A percentile compares a stretch with the other conserved stretches of the same genome.
Conservation (phyloP, 1,140 invertebrate genomes). For the Pseudoatta argentina region DNA sequence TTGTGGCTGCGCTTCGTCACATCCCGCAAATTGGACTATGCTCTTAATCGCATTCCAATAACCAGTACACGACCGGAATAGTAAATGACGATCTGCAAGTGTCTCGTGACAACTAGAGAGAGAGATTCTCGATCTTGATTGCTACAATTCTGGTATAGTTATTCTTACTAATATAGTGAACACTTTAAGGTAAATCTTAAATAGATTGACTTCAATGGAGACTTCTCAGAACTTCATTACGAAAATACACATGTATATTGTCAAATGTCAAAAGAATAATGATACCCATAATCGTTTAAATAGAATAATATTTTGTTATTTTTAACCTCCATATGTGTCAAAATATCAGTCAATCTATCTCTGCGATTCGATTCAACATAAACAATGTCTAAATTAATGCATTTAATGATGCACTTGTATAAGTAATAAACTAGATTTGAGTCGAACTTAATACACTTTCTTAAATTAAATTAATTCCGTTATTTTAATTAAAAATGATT, state of each 20-base stretch:
- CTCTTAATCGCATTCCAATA: constrained; percentile 58
- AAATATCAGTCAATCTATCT: too few species aligned
- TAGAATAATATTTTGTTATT: too few species aligned
- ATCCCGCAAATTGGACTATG: constrained; percentile 11
- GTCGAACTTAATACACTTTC: too few species aligned
- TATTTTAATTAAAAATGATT: too few species aligned
- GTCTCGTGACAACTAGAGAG: not conserved
- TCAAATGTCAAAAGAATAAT: too few species aligned
- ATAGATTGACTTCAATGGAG: not conserved
- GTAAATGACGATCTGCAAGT: not conserved
- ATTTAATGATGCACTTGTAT: too few species aligned
- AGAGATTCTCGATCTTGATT: constrained; percentile 3
- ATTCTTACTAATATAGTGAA: not conserved
- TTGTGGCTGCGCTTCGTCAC: not conserved
- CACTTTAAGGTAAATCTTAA: not conserved
- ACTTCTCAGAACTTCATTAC: not conserved
- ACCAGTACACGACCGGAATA: constrained; percentile 31
- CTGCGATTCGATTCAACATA: too few species aligned
- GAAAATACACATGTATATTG: not conserved
- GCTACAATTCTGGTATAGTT: constrained; percentile 1
- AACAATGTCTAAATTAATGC: too few species aligned
- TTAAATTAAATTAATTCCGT: too few species aligned
- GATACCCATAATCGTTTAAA: too few species aligned
- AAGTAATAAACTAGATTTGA: too few species aligned
- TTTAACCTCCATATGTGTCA: too few species aligned